These are phyloP conservation scores for Zosterops borbonicus DNA, from an alignment of 2,113 vertebrate genomes.

Conservation along the genomic window DNA sequence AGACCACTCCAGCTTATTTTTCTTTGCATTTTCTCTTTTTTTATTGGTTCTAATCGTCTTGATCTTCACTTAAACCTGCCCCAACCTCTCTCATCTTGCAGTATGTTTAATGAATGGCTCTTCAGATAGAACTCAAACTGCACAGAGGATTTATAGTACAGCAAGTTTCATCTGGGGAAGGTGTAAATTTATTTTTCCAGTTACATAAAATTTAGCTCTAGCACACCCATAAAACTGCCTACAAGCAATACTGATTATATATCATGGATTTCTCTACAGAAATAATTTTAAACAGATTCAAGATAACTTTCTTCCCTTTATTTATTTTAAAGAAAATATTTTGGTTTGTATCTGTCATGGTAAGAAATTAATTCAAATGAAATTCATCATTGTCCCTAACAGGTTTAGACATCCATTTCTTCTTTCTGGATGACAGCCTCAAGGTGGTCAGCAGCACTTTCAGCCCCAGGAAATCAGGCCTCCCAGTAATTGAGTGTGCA, in stretches of 20 bases:
- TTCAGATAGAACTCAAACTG: conserved; percentile 46
- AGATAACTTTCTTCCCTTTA: background rate
- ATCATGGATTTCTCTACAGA: conserved; percentile 11
- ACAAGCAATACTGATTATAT: conserved; percentile 36
- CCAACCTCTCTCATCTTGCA: background rate
- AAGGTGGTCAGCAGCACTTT: background rate
- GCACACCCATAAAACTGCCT: conserved; percentile 39
- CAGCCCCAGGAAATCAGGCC: background rate
- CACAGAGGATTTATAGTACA: conserved; percentile 58
- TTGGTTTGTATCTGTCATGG: background rate
- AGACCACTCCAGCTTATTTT: background rate
- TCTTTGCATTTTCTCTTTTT: background rate
- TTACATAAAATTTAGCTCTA: conserved; percentile 64
- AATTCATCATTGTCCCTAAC: background rate
- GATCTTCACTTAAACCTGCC: conserved; percentile 32
- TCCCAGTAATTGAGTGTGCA: background rate
- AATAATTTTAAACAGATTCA: conserved; percentile 36
- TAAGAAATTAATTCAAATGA: conserved; percentile 4
- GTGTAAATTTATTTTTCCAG: conserved; percentile 59
- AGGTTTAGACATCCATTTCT: background rate
- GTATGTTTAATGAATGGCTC: conserved; percentile 41
- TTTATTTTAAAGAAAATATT: conserved; percentile 21
- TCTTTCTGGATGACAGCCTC: background rate
- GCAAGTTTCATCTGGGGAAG: conserved; percentile 34
- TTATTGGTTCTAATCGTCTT: background rate